These are phyloP conservation scores for Lophius americanus DNA, from an alignment of 2,797 vertebrate species.

Conservation along the genomic window DNA sequence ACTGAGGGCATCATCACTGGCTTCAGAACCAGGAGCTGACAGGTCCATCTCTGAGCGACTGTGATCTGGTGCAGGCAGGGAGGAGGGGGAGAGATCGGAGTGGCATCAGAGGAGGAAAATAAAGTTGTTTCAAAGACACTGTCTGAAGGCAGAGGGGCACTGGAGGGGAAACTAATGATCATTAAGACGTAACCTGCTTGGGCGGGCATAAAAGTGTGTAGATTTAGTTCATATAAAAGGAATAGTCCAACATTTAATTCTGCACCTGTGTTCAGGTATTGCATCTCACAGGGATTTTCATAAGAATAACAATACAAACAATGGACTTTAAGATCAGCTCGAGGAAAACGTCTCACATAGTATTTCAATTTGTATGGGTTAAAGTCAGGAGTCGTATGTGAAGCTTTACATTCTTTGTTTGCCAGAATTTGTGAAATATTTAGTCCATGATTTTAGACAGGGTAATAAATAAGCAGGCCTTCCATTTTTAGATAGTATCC, in stretches of 20 bases:
- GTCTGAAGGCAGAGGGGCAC: slow-evolving; percentile 11
- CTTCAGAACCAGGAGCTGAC: slow-evolving; percentile 84
- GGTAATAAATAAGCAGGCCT: not conserved
- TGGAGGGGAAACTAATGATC: not conserved
- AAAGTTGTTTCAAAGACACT: slow-evolving; percentile 16
- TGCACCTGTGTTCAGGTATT: not conserved
- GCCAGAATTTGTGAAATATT: no score
- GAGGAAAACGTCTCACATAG: not conserved
- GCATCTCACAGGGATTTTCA: no score
- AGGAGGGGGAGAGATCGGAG: not conserved
- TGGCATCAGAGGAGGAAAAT: not conserved
- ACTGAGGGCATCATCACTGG: slow-evolving; percentile 84
- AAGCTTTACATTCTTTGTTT: no score
- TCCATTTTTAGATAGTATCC: not conserved
- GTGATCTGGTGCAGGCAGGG: slow-evolving; percentile 78
- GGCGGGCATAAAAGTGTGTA: not conserved
- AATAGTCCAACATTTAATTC: not conserved
- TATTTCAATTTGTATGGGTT: not conserved
- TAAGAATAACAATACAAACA: no score
- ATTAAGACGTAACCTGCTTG: not conserved
- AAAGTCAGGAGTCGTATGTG: not conserved
- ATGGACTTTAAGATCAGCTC: not conserved
- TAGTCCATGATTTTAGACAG: no score
- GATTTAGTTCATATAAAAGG: not conserved
- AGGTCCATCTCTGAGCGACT: slow-evolving; percentile 93